Conservation (phyloP, 2,888 invertebrate genomes). For the Sicus ferrugineus region DNA sequence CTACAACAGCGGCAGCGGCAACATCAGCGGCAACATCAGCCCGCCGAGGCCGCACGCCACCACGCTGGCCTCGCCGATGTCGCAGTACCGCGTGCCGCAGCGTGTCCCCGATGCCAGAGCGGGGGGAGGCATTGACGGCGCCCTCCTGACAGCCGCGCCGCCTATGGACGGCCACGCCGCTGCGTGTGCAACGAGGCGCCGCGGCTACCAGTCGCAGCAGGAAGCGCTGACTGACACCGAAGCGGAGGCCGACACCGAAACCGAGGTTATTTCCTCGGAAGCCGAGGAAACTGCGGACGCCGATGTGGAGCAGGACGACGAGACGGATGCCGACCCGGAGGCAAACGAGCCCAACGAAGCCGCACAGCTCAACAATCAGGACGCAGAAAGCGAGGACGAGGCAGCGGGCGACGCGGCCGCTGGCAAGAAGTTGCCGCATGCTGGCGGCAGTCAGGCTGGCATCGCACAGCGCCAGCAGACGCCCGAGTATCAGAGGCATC, state of each 20-base stretch:
- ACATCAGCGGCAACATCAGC: slow-evolving; percentile 30
- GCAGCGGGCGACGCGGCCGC: background rate
- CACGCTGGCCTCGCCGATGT: too few relatives aligned
- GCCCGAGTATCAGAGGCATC: background rate
- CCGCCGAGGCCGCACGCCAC: too few relatives aligned
- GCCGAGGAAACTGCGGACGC: slow-evolving; percentile 24
- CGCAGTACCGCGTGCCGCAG: background rate
- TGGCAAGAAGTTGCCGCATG: background rate
- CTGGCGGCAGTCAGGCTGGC: background rate
- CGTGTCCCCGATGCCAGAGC: background rate
- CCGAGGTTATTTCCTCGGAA: slow-evolving; percentile 24
- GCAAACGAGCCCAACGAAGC: background rate
- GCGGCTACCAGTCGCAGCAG: background rate
- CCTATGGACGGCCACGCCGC: background rate
- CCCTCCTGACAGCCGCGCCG: too few relatives aligned
- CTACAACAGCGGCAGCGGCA: slow-evolving; percentile 42
- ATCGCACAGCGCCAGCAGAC: background rate
- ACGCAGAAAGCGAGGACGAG: background rate
- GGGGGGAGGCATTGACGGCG: background rate
- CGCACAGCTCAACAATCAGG: background rate
- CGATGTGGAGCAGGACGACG: slow-evolving; percentile 18
- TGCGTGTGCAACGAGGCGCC: slow-evolving; percentile 24
- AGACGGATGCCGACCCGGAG: slow-evolving; percentile 7
- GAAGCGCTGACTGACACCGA: slow-evolving; percentile 15
- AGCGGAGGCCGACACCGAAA: slow-evolving; percentile 21